These are phyloP conservation scores for Valencia hispanica DNA, from an alignment of 2,797 vertebrate genomes.

Conservation along the genomic window DNA sequence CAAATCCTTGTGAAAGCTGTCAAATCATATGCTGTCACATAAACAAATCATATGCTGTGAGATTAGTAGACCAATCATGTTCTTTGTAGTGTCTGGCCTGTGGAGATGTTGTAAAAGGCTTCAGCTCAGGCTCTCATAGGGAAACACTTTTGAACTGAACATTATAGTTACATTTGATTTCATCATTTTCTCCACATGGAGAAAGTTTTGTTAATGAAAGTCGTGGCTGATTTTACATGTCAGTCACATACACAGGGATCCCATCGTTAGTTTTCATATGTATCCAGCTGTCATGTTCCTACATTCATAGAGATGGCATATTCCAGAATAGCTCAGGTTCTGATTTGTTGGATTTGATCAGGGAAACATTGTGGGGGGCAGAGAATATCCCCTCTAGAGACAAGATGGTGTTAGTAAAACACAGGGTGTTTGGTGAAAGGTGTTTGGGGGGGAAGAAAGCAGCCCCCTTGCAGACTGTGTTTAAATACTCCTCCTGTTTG, in stretches of 20 bases:
- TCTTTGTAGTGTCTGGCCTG: constrained; percentile 20
- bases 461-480: background rate
- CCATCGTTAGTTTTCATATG: background rate
- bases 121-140: background rate
- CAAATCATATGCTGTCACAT: constrained; percentile 21
- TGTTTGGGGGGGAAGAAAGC: background rate
- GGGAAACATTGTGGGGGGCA: background rate
- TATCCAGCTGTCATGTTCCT: background rate
- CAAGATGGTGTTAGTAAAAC: background rate
- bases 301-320: background rate
- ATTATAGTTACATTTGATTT: constrained; percentile 44
- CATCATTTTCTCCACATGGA: constrained; percentile 44
- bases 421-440: no score
- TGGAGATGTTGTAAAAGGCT: constrained; percentile 14
- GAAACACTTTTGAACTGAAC: constrained; percentile 12
- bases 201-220: constrained; percentile 14
- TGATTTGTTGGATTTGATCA: background rate
- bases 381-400: background rate
- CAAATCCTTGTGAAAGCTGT: no score
- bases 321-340: background rate
- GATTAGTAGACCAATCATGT: constrained; percentile 13
- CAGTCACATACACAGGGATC: background rate
- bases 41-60: constrained; percentile 22
- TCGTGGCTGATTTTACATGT: background rate
- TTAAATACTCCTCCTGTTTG: background rate